phyloP scores from a whole-genome alignment of 2,888 invertebrate species.

The Perithous albicinctus region DNA sequence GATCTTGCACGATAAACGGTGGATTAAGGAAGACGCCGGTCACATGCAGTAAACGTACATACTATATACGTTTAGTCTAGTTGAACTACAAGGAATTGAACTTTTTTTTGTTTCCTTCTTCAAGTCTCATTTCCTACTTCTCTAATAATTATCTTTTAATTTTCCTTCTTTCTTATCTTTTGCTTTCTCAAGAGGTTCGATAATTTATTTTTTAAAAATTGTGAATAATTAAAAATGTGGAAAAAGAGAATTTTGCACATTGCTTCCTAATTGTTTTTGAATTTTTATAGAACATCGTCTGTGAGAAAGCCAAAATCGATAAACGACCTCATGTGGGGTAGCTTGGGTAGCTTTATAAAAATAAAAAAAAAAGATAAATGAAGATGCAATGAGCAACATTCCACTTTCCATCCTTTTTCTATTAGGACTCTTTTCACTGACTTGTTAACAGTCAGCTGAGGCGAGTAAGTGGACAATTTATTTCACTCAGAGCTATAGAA shows the following conservation, averaged over 20 bases:
- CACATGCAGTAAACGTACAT: background rate
- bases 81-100: conserved; percentile 31
- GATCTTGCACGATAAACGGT: conserved; percentile 57
- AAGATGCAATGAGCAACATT: too few relatives aligned
- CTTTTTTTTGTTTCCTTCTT: background rate
- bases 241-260: too few relatives aligned
- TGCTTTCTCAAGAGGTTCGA: too few relatives aligned
- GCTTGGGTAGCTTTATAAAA: too few relatives aligned
- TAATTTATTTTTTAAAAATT: too few relatives aligned
- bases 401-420: too few relatives aligned
- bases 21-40: conserved; percentile 53
- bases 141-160: background rate
- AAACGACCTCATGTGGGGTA: too few relatives aligned
- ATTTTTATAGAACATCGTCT: too few relatives aligned
- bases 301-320: too few relatives aligned
- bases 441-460: background rate
- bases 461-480: background rate
- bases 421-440: background rate
- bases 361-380: too few relatives aligned
- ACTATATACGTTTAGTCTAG: background rate
- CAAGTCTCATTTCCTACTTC: conserved; percentile 2
- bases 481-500: background rate
- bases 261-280: too few relatives aligned
- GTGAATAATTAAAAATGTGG: too few relatives aligned
- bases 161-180: background rate